These are phyloP conservation scores for Sericinus montela DNA, from an alignment of 2,888 invertebrate genomes.

Conservation along the genomic window DNA sequence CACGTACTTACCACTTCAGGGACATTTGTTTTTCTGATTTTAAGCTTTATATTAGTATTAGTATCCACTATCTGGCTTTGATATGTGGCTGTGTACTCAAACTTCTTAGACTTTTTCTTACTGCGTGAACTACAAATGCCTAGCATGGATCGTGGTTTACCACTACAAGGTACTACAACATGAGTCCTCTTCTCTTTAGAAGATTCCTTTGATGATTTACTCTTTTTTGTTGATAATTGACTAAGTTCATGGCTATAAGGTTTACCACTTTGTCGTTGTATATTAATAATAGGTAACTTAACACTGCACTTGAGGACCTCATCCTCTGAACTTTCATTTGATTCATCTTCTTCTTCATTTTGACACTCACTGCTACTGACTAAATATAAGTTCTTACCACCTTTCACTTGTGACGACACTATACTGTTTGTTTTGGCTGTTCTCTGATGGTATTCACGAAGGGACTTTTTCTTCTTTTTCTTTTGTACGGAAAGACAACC, in stretches of 20 bases:
- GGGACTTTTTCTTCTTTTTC: constrained; percentile 60
- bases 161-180: constrained; percentile 66
- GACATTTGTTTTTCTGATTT: constrained; percentile 81
- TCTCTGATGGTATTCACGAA: constrained; percentile 46
- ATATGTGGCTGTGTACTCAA: constrained; percentile 69
- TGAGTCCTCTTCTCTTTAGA: constrained; percentile 58
- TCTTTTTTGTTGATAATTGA: constrained; percentile 76
- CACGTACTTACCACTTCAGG: constrained; percentile 49
- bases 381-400: constrained; percentile 76
- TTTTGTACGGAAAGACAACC: constrained; percentile 58
- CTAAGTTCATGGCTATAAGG: constrained; percentile 78
- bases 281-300: constrained; percentile 68
- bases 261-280: constrained; percentile 69
- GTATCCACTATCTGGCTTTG: constrained; percentile 82
- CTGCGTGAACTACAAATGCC: constrained; percentile 68
- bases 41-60: constrained; percentile 82
- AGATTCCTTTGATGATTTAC: constrained; percentile 57
- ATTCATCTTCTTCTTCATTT: constrained; percentile 47
- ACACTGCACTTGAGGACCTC: constrained; percentile 69
- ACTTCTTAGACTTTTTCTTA: constrained; percentile 72
- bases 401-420: constrained; percentile 61
- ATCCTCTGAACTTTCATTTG: constrained; percentile 63
- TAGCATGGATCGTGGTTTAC: constrained; percentile 74
- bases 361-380: constrained; percentile 74
- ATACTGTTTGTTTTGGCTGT: constrained; percentile 53